phyloP scores from a whole-genome alignment of 2,888 invertebrate species.

The Phlogophora meticulosa region DNA sequence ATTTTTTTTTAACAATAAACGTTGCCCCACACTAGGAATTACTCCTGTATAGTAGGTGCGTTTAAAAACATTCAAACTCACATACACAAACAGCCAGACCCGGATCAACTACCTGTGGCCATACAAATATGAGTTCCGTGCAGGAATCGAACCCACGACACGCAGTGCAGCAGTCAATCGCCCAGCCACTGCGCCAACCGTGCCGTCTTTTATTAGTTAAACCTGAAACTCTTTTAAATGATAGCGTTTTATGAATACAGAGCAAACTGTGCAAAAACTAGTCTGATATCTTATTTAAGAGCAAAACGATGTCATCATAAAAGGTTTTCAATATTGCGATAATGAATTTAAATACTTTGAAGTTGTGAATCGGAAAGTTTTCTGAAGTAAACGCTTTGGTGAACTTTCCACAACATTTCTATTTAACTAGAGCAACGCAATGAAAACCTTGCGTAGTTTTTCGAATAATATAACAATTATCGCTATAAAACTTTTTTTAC shows the following conservation, averaged over 20 bases:
- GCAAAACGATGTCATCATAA: slow-evolving; percentile 4
- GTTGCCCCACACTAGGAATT: too few relatives aligned
- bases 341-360: not conserved
- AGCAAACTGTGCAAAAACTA: slow-evolving; percentile 1
- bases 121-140: too few relatives aligned
- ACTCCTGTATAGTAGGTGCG: too few relatives aligned
- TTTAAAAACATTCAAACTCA: too few relatives aligned
- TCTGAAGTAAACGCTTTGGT: not conserved
- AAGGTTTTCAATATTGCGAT: slow-evolving; percentile 24
- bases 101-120: too few relatives aligned
- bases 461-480: too few relatives aligned
- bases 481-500: not conserved
- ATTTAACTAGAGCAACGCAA: not conserved
- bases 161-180: too few relatives aligned
- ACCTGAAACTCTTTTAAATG: not conserved
- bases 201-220: too few relatives aligned
- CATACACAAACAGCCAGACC: too few relatives aligned
- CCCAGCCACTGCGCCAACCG: too few relatives aligned
- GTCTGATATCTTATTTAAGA: slow-evolving; percentile 6
- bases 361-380: not conserved
- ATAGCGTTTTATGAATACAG: not conserved
- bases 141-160: too few relatives aligned
- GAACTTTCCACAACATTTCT: not conserved
- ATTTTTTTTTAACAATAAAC: too few relatives aligned
- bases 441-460: not conserved